Base-by-base conservation (phyloP, 2,888 invertebrate genomes). In the Macroteleia sp. region DNA sequence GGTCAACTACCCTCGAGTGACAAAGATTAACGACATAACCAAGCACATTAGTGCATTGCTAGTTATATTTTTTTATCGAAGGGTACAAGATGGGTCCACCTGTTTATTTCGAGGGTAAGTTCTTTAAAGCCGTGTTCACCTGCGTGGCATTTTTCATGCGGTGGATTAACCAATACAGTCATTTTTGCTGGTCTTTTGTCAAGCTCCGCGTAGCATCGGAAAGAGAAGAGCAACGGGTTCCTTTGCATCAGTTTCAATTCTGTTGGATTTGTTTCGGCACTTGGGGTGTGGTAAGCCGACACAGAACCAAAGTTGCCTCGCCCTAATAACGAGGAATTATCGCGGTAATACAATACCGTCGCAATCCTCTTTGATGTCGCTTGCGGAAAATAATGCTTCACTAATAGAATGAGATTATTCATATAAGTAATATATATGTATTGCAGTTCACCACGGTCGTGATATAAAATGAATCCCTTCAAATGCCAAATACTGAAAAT, bases 301-400 rank as follows among this genome's bases (percentile, higher is more conserved):
- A 87, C 85, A 88, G 88, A 89, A 88, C 88, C 88, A 83, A 86
- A 86, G 85, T 81, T 81, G 75, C 80, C 69, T 80, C 79, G 84
- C 75, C 84, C 88, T 90, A 91, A 91, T 91, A 91, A 90, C 89
- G 89, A 89, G 91, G 91, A 90, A 91, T 91, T 91, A 91, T 90
- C 89, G 86, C 86, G 69, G 82, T 84, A 85, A 88, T 87, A 90
- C 91, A 90, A 91, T 90, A 82, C 81, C 77, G 74, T 75, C 82
- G 82, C 84, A 87, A 89, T 90, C 87, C 89, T 85, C 91, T 91
- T 91, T 91, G 91, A 91, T 90, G 89, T 91, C 85, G 84, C 81
- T 83, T 85, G 83, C 83, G 85, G 88, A 90, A 90, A 90, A 89
- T 91, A 91, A 89, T 88, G 85, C 81, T 80, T 50, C 78, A 79